phyloP scores from a whole-genome alignment of 2,113 vertebrate genomes.

The Dipodomys spectabilis region DNA sequence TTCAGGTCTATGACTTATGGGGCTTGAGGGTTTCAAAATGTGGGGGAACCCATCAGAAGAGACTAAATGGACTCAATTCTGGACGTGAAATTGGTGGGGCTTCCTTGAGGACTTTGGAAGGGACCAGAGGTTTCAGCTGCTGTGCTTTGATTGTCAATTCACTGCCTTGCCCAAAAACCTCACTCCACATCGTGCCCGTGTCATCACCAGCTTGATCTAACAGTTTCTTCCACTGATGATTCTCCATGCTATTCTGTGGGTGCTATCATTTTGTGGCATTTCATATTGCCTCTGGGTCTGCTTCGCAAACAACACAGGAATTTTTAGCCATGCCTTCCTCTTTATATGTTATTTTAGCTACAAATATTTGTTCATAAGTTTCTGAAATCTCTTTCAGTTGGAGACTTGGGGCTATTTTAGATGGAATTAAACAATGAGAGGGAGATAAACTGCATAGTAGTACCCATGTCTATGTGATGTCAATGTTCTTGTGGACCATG shows the following conservation, averaged over 20 bases:
- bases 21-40: slow-evolving; percentile 15
- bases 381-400: neutral
- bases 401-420: neutral
- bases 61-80: neutral
- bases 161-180: neutral
- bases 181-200: neutral
- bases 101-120: neutral
- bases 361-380: neutral
- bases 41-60: neutral
- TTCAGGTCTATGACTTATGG: neutral
- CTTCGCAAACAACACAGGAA: neutral
- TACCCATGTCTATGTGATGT: neutral
- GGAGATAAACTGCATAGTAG: neutral
- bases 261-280: neutral
- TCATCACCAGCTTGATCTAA: neutral
- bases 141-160: neutral
- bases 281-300: neutral
- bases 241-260: neutral
- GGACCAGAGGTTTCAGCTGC: neutral
- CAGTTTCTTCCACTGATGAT: neutral
- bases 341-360: slow-evolving; percentile 9
- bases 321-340: neutral
- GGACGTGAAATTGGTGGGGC: neutral
- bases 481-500: neutral
- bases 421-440: neutral